Percentiles rank a stretch among this genome's conserved stretches.
These are phyloP conservation scores for Drosophila fuyamai DNA, from an alignment of 1,140 invertebrate genomes.

Conservation along the genomic window DNA sequence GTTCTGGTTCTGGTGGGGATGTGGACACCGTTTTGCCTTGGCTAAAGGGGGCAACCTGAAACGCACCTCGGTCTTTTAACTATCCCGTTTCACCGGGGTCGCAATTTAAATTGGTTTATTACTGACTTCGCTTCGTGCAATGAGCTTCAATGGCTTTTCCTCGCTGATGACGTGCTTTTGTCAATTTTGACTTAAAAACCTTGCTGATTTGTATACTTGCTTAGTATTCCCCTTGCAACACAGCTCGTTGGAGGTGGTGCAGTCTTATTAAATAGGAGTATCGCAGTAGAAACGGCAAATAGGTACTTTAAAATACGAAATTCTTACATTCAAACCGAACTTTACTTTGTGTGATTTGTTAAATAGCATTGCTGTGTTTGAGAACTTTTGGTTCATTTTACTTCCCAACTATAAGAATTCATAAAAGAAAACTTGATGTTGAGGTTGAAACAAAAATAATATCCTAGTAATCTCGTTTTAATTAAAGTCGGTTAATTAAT, in stretches of 20 bases:
- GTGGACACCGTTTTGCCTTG: background rate
- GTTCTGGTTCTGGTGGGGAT: too few species aligned
- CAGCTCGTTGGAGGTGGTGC: slow-evolving; percentile 4
- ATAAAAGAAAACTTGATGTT: too few species aligned
- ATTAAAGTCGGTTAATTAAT: too few species aligned
- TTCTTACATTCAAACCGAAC: too few species aligned
- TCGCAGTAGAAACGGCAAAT: background rate
- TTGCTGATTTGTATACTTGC: slow-evolving; percentile 1
- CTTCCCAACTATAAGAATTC: too few species aligned
- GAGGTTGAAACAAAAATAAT: too few species aligned
- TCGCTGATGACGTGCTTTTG: slow-evolving; percentile 3
- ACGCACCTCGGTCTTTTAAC: slow-evolving; percentile 7
- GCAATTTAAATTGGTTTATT: slow-evolving; percentile 39
- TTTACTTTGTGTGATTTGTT: too few species aligned
- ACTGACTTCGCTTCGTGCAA: slow-evolving; percentile 1
- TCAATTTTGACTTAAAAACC: slow-evolving; percentile 8
- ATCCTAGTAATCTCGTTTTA: too few species aligned
- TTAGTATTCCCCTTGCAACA: slow-evolving; percentile 3
- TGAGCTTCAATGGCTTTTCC: background rate
- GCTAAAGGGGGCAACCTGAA: slow-evolving; percentile 27
- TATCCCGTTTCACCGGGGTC: slow-evolving; percentile 28
- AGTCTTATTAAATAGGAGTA: background rate
- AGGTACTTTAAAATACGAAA: background rate
- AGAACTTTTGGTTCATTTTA: too few species aligned
- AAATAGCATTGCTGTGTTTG: too few species aligned